phyloP scores from a whole-genome alignment of 2,888 invertebrate genomes.

The Tetheella fluctuosa region DNA sequence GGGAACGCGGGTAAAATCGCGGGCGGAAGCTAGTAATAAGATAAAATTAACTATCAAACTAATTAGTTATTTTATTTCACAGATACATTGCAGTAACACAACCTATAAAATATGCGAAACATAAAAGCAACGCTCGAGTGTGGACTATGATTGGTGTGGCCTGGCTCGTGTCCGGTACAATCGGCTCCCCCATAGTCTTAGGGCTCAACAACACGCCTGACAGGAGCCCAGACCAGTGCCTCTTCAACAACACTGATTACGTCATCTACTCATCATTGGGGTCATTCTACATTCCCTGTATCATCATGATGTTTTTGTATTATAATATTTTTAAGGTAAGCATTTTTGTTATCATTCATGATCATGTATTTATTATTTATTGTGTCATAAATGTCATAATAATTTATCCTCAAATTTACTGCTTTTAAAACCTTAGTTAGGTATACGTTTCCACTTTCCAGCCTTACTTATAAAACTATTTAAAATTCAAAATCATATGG shows the following conservation, averaged over 20 bases:
- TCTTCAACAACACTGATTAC: conserved; percentile 99
- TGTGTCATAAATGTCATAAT: no score
- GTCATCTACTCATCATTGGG: conserved; percentile 98
- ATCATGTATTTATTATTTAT: no score
- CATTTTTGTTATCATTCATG: conserved; percentile 23
- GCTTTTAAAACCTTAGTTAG: no score
- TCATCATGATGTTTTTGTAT: conserved; percentile 99
- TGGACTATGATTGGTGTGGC: conserved; percentile 97
- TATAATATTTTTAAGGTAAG: conserved; percentile 98
- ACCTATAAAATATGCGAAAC: conserved; percentile 99
- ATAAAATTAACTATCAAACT: no score
- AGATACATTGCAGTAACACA: conserved; percentile 99
- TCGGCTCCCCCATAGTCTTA: conserved; percentile 97
- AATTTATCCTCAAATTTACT: no score
- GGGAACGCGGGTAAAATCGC: no score
- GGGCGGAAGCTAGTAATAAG: no score
- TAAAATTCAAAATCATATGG: no score
- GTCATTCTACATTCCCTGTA: conserved; percentile 99
- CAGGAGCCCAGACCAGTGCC: conserved; percentile 91
- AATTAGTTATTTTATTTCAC: conserved; percentile 42
- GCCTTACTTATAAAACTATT: no score
- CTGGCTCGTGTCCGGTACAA: conserved; percentile 96
- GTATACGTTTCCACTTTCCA: no score
- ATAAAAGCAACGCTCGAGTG: conserved; percentile 97
- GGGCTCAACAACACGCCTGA: conserved; percentile 97